Percentiles rank a stretch among this genome's conserved stretches.
phyloP scores from a whole-genome alignment of 2,888 invertebrate species.

The Pandemis corylana region DNA sequence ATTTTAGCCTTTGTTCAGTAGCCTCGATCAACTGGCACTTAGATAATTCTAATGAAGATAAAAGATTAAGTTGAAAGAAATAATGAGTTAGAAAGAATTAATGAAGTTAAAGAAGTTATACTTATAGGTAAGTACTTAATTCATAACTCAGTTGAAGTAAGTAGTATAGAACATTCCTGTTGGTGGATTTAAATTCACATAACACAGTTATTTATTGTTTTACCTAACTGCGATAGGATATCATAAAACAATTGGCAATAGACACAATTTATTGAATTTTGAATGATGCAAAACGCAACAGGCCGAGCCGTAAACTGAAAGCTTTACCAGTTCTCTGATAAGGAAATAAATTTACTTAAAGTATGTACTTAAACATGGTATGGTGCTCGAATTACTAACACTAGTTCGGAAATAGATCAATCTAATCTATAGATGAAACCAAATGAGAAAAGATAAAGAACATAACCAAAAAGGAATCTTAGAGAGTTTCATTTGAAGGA shows the following conservation, averaged over 20 bases:
- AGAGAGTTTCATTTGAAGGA: background rate
- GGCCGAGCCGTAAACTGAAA: background rate
- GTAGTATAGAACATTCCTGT: too few species aligned
- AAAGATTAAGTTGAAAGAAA: too few species aligned
- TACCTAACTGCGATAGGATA: background rate
- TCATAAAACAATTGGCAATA: background rate
- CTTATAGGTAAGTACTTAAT: too few species aligned
- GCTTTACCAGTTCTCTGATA: background rate
- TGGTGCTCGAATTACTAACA: background rate
- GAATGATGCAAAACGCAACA: background rate
- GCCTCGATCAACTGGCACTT: too few species aligned
- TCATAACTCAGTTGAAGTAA: too few species aligned
- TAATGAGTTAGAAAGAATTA: too few species aligned
- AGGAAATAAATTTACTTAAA: background rate
- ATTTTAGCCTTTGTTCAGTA: too few species aligned
- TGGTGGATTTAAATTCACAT: too few species aligned
- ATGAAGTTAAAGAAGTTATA: too few species aligned
- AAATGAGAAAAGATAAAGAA: background rate
- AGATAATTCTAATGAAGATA: too few species aligned
- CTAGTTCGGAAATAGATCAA: background rate
- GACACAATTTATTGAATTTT: background rate
- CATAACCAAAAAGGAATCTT: background rate
- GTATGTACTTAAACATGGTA: background rate
- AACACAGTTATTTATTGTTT: too few species aligned
- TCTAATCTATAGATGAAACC: background rate